These are phyloP conservation scores for Lepidurus packardi DNA, from an alignment of 1,140 invertebrate genomes.

Conservation along the genomic window DNA sequence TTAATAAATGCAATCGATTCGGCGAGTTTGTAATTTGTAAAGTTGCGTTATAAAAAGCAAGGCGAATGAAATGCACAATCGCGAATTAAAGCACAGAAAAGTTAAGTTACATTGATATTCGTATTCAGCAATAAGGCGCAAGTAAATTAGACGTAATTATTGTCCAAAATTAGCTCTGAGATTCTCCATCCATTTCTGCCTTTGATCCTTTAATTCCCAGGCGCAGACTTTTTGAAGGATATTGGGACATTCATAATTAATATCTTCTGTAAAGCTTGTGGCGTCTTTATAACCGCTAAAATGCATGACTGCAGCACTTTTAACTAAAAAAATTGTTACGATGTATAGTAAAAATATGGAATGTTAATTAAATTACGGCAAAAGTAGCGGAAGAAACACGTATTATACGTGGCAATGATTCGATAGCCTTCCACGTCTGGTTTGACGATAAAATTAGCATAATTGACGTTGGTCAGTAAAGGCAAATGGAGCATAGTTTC, in stretches of 20 bases:
- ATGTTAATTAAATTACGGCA: slow-evolving; percentile 32
- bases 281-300: neutral
- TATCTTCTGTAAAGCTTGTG: neutral
- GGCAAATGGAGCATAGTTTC: slow-evolving; percentile 34
- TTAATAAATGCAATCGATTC: too few relatives aligned
- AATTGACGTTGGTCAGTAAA: slow-evolving; percentile 32
- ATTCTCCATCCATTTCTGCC: slow-evolving; percentile 11
- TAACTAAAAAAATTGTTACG: neutral
- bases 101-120: too few relatives aligned
- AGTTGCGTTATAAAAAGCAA: too few relatives aligned
- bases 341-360: neutral
- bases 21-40: too few relatives aligned
- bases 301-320: neutral
- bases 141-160: neutral
- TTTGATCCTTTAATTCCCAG: neutral
- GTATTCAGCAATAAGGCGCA: too few relatives aligned
- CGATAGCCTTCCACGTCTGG: slow-evolving; percentile 31
- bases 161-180: neutral
- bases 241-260: neutral
- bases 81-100: too few relatives aligned
- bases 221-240: neutral
- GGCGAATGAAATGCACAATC: too few relatives aligned
- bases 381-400: slow-evolving; percentile 33
- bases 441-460: slow-evolving; percentile 33
- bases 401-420: slow-evolving; percentile 31